Evolutionary conservation across 92 coral and sea anemone species (phyloP).

Genomic region (Plumapathes pennacea): DNA sequence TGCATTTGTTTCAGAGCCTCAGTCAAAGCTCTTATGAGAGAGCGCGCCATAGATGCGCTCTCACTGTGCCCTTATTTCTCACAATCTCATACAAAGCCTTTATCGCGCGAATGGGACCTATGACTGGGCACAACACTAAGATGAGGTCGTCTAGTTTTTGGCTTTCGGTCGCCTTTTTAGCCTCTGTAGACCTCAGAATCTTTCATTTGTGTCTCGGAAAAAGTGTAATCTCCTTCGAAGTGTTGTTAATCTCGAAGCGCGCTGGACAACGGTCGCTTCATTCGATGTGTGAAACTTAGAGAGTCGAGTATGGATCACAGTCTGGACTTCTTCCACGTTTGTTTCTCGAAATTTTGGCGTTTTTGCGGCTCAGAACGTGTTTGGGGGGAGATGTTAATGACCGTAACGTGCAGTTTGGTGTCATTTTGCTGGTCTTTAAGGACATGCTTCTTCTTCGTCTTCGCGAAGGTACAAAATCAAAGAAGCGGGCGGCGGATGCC

Average conservation of each 20-base stretch:
- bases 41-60: slow-evolving; percentile 61
- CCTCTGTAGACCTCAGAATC: slow-evolving; percentile 10
- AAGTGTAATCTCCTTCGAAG: too few species aligned
- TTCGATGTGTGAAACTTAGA: too few species aligned
- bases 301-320: too few species aligned
- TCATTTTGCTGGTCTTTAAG: slow-evolving; percentile 43
- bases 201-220: not conserved
- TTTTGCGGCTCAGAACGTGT: too few species aligned
- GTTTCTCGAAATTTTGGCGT: too few species aligned
- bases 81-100: slow-evolving; percentile 58
- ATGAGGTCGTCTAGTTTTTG: slow-evolving; percentile 10
- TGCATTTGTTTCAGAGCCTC: slow-evolving; percentile 49
- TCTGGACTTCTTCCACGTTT: too few species aligned
- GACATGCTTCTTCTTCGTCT: slow-evolving; percentile 80
- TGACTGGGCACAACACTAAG: slow-evolving; percentile 35
- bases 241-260: too few species aligned
- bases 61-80: slow-evolving; percentile 69
- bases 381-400: too few species aligned
- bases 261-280: too few species aligned
- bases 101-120: slow-evolving; percentile 51
- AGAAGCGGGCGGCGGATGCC: slow-evolving; percentile 80
- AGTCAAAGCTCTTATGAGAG: slow-evolving; percentile 66
- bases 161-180: slow-evolving; percentile 9
- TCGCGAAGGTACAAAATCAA: slow-evolving; percentile 76
- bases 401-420: slow-evolving; percentile 18